These are phyloP conservation scores for Calycopis cecrops DNA, from an alignment of 1,140 invertebrate species.

Conservation along the genomic window DNA sequence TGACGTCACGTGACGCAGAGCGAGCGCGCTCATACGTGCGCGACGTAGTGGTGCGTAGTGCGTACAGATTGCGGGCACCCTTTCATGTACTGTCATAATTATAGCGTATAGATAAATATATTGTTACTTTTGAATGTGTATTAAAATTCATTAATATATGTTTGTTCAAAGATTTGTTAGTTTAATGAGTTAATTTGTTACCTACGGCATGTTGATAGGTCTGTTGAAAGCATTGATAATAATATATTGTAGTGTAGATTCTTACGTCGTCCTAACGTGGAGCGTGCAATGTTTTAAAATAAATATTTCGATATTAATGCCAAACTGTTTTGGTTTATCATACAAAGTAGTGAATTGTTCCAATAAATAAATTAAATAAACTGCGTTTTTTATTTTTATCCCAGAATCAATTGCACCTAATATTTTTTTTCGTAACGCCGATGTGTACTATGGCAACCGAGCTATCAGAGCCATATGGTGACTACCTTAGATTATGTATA, in stretches of 20 bases:
- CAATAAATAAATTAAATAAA: slow-evolving; percentile 53
- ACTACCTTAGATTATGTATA: too few species aligned
- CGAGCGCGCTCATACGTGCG: neutral
- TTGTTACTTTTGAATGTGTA: neutral
- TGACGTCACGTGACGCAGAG: neutral
- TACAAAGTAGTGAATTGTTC: slow-evolving; percentile 71
- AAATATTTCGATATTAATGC: slow-evolving; percentile 55
- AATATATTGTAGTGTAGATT: slow-evolving; percentile 25
- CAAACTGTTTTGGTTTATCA: slow-evolving; percentile 62
- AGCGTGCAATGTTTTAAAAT: slow-evolving; percentile 64
- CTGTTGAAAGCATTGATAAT: slow-evolving; percentile 17
- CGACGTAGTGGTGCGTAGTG: too few species aligned
- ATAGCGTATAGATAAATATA: too few species aligned
- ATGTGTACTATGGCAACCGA: too few species aligned
- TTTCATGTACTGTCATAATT: too few species aligned
- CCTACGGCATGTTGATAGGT: slow-evolving; percentile 21
- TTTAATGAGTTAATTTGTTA: slow-evolving; percentile 10
- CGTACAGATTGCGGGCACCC: too few species aligned
- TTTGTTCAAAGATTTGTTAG: slow-evolving; percentile 22
- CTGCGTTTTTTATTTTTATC: slow-evolving; percentile 21
- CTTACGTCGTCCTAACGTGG: slow-evolving; percentile 27
- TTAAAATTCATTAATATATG: neutral
- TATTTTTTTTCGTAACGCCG: too few species aligned
- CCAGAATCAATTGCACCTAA: neutral
- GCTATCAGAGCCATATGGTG: too few species aligned